Evolutionary conservation across 2,797 vertebrate genomes (phyloP).

Genomic region (Acanthiza pusilla): DNA sequence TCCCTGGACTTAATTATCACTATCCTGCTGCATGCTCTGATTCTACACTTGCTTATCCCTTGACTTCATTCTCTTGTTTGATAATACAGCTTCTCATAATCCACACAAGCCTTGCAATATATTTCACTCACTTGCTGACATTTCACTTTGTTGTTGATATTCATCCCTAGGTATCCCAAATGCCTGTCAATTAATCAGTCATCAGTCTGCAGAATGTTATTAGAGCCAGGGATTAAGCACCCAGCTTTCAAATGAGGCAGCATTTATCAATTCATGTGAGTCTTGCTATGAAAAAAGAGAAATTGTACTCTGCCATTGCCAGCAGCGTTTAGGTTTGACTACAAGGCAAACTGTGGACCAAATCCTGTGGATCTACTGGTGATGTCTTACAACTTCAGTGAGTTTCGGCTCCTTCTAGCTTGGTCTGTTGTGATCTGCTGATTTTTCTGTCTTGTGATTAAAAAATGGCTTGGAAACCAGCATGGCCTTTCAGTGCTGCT

Average conservation of each 20-base stretch:
- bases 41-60: background rate
- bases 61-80: conserved; percentile 2
- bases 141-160: conserved; percentile 18
- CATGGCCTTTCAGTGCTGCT: background rate
- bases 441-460: background rate
- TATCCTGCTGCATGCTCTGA: background rate
- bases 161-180: background rate
- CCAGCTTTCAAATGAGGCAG: background rate
- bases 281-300: background rate
- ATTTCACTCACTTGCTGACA: background rate
- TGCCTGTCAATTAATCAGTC: conserved; percentile 13
- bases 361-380: background rate
- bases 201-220: background rate
- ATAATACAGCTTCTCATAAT: background rate
- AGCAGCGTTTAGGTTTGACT: background rate
- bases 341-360: background rate
- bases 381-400: background rate
- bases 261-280: background rate
- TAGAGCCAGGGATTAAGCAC: background rate
- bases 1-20: background rate
- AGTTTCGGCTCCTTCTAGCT: background rate
- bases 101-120: background rate
- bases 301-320: background rate
- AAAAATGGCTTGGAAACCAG: background rate
- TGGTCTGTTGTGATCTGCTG: background rate